These are phyloP conservation scores for Ephydatia muelleri DNA, from an alignment of 37 sponge, comb jelly and placozoan species.

Conservation along the genomic window DNA sequence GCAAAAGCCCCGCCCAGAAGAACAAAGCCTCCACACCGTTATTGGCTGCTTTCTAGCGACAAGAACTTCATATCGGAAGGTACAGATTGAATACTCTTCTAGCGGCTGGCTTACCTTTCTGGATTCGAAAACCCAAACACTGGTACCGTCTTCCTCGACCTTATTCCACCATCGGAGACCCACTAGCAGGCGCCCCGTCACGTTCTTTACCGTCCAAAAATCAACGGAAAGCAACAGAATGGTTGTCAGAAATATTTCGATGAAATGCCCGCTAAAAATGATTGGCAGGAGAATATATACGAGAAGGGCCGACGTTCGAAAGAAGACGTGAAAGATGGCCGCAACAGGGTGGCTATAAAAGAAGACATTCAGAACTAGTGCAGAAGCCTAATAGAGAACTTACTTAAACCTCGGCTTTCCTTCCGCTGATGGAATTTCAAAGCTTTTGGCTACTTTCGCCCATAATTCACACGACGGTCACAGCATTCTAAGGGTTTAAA, in stretches of 20 bases:
- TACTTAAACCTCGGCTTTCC: slow-evolving; percentile 32
- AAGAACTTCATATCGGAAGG: too few relatives aligned
- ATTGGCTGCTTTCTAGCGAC: background rate
- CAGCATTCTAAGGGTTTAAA: background rate
- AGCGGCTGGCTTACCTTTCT: slow-evolving; percentile 64
- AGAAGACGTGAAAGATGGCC: slow-evolving; percentile 83
- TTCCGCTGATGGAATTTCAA: slow-evolving; percentile 16
- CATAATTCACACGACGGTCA: background rate
- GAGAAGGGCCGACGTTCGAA: slow-evolving; percentile 75
- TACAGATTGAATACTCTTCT: background rate
- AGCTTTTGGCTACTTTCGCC: slow-evolving; percentile 32
- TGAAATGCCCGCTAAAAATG: slow-evolving; percentile 39
- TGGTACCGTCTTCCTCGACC: slow-evolving; percentile 93
- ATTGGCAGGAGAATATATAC: slow-evolving; percentile 63
- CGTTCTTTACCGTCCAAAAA: slow-evolving; percentile 97
- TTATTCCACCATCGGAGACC: slow-evolving; percentile 99
- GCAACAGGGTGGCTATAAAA: slow-evolving; percentile 79
- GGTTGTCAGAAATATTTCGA: slow-evolving; percentile 64
- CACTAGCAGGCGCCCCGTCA: slow-evolving; percentile 89
- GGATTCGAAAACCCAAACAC: slow-evolving; percentile 92
- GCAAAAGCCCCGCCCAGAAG: slow-evolving; percentile 85
- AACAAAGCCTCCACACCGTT: slow-evolving; percentile 66
- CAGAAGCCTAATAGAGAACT: background rate
- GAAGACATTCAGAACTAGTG: background rate
- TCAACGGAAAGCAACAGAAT: slow-evolving; percentile 86